Conservation (phyloP, 2,113 vertebrate species). For the Zootoca vivipara region DNA sequence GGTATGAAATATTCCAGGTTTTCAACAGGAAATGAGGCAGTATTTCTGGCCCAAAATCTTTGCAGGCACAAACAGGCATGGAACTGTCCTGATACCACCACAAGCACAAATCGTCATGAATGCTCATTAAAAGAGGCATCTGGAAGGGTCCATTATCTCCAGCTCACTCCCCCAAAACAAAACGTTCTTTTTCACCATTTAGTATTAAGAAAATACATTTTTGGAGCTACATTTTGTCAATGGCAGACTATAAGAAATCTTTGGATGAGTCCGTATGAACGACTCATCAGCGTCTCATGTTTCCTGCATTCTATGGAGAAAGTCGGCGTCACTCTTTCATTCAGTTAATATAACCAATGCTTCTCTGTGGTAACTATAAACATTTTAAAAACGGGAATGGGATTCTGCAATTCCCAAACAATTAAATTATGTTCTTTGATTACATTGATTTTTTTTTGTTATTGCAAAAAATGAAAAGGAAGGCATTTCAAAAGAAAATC, state of each 20-base stretch:
- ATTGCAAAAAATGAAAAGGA: neutral
- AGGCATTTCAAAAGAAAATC: neutral
- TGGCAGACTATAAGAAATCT: slow-evolving; percentile 5
- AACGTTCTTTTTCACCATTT: neutral
- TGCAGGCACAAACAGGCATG: too few species aligned
- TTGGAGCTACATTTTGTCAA: neutral
- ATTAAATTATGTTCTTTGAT: neutral
- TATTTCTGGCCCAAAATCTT: too few species aligned
- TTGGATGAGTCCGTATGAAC: neutral
- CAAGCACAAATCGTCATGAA: too few species aligned
- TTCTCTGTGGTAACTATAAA: slow-evolving; percentile 23
- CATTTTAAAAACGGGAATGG: neutral
- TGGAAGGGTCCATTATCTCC: too few species aligned
- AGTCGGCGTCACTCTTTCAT: neutral
- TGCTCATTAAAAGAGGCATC: too few species aligned
- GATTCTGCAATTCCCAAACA: neutral
- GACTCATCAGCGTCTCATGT: neutral
- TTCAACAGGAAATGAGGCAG: too few species aligned
- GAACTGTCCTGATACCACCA: too few species aligned
- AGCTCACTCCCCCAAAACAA: neutral
- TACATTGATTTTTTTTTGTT: neutral
- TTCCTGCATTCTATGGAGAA: slow-evolving; percentile 28
- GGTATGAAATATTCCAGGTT: too few species aligned
- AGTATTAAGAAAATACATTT: slow-evolving; percentile 14
- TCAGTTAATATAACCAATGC: neutral